These are phyloP conservation scores for Pseudorhombus dupliciocellatus DNA, from an alignment of 2,113 vertebrate species.

Conservation along the genomic window DNA sequence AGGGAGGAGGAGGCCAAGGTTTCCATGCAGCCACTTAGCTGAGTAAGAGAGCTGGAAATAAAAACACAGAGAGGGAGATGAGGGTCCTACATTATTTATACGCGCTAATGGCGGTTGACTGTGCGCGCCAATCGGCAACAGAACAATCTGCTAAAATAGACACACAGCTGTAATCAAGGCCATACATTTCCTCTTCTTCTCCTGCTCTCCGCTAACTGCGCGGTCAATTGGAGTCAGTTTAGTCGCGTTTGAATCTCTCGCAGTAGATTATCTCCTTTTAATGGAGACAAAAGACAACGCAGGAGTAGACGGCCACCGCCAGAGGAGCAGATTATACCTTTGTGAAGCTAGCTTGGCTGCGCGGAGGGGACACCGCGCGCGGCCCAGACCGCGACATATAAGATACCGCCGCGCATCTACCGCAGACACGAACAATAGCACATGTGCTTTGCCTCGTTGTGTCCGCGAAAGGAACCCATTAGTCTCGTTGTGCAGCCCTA, in stretches of 20 bases:
- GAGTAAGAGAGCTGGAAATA: constrained; percentile 84
- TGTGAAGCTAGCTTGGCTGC: constrained; percentile 42
- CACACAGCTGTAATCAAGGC: constrained; percentile 93
- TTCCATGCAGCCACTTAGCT: constrained; percentile 95
- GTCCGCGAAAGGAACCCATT: constrained; percentile 77
- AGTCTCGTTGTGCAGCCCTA: constrained; percentile 70
- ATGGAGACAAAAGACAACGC: constrained; percentile 77
- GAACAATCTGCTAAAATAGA: constrained; percentile 94
- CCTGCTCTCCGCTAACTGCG: constrained; percentile 87
- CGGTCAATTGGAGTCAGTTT: constrained; percentile 96
- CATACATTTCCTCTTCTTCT: constrained; percentile 90
- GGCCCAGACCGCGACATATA: constrained; percentile 20
- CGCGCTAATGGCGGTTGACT: constrained; percentile 95
- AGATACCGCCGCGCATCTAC: constrained; percentile 45
- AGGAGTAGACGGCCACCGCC: constrained; percentile 50
- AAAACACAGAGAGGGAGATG: constrained; percentile 67
- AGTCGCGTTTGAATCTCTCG: constrained; percentile 89
- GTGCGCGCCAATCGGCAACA: constrained; percentile 90
- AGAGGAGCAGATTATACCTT: constrained; percentile 61
- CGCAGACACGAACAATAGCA: constrained; percentile 67
- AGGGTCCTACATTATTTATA: constrained; percentile 98
- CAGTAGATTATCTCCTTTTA: constrained; percentile 83
- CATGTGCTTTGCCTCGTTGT: constrained; percentile 67
- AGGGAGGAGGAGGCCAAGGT: constrained; percentile 88
- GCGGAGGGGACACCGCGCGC: constrained; percentile 41